A percentile compares a stretch with the other conserved stretches of the same genome.
These are phyloP conservation scores for Volucella zonaria DNA, from an alignment of 2,888 invertebrate genomes.

Conservation along the genomic window DNA sequence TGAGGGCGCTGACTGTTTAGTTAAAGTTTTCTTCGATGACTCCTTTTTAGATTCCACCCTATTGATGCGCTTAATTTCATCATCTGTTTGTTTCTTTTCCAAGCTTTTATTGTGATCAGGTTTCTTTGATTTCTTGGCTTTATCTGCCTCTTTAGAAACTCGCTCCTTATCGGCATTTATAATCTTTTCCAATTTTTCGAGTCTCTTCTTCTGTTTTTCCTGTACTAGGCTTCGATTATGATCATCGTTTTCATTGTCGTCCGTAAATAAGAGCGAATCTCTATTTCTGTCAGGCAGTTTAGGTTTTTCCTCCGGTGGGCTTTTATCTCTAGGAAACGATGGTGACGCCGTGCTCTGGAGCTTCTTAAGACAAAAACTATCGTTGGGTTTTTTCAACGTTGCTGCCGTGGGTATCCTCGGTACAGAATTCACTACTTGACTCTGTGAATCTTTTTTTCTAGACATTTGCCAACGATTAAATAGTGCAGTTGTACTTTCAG, in stretches of 20 bases:
- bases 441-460: constrained; percentile 22
- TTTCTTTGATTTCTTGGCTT: constrained; percentile 57
- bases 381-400: constrained; percentile 38
- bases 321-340: not conserved
- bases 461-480: constrained; percentile 80
- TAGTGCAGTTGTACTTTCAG: constrained; percentile 77
- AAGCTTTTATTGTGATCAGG: not conserved
- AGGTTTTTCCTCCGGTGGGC: constrained; percentile 4
- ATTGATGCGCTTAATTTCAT: constrained; percentile 4
- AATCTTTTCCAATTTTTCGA: constrained; percentile 83
- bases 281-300: constrained; percentile 80
- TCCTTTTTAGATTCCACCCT: constrained; percentile 4
- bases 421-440: constrained; percentile 22
- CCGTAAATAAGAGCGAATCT: constrained; percentile 83
- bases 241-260: constrained; percentile 81
- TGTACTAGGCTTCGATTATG: constrained; percentile 75
- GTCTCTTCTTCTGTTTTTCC: constrained; percentile 81
- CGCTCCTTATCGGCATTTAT: constrained; percentile 78
- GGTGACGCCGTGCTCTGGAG: not conserved
- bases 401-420: constrained; percentile 38
- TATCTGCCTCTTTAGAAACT: constrained; percentile 76
- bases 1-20: constrained; percentile 9
- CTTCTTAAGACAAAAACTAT: constrained; percentile 17
- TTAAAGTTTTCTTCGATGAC: constrained; percentile 14
- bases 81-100: not conserved